Conservation (phyloP, 2,113 vertebrate species). For the Syngnathus floridae region DNA sequence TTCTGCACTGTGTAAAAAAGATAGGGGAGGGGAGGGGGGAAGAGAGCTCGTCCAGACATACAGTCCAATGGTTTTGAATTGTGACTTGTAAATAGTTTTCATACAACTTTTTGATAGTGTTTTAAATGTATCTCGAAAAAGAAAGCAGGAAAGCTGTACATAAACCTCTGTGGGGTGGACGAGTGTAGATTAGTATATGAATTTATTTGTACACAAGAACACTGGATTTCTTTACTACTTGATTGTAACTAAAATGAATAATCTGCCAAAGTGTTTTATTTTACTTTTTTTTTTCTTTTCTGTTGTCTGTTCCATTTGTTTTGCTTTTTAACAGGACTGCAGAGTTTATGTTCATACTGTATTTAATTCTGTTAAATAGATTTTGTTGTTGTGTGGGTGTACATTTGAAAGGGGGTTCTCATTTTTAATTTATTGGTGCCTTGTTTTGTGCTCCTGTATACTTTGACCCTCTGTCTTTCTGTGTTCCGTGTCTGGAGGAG, state of each 20-base stretch:
- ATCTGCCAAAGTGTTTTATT: conserved; percentile 78
- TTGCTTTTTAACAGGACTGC: conserved; percentile 69
- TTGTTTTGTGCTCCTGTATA: conserved; percentile 75
- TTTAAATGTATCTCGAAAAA: conserved; percentile 76
- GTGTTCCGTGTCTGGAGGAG: conserved; percentile 55
- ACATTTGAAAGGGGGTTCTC: conserved; percentile 32
- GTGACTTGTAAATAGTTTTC: conserved; percentile 73
- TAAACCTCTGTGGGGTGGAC: conserved; percentile 57
- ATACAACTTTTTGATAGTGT: conserved; percentile 77
- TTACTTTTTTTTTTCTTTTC: conserved; percentile 34
- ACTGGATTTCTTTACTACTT: conserved; percentile 81
- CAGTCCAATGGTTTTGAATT: conserved; percentile 61
- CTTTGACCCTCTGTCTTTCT: conserved; percentile 61
- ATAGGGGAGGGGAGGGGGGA: conserved; percentile 39
- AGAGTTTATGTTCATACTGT: conserved; percentile 61
- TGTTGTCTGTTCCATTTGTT: conserved; percentile 40
- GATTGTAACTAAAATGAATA: conserved; percentile 81
- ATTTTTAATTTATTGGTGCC: conserved; percentile 80
- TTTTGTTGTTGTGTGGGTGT: conserved; percentile 42
- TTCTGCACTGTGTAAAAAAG: conserved; percentile 81
- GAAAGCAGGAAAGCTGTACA: conserved; percentile 48
- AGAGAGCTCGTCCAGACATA: conserved; percentile 32
- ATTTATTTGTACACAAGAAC: conserved; percentile 76
- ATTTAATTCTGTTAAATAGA: conserved; percentile 70
- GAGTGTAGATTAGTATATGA: conserved; percentile 71